A percentile compares a stretch with the other conserved stretches of the same genome.
phyloP scores from a whole-genome alignment of 2,113 vertebrate species.

The Xerus inauris region DNA sequence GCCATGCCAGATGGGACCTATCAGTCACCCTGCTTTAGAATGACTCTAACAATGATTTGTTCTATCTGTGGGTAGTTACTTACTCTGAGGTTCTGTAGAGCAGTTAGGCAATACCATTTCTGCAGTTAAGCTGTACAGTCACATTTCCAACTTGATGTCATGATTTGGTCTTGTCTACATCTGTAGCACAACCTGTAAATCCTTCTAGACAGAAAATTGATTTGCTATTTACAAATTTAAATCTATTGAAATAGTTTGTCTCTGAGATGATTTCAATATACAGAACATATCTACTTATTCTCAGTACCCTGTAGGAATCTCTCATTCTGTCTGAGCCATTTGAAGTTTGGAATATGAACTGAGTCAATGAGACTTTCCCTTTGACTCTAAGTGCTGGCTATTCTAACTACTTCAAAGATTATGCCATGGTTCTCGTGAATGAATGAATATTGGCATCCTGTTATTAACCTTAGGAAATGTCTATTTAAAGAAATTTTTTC shows the following conservation, averaged over 20 bases:
- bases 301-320: not conserved
- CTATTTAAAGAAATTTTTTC: not conserved
- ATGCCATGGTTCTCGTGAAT: not conserved
- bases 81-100: not conserved
- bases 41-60: too few relatives aligned
- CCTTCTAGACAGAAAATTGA: not conserved
- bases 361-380: not conserved
- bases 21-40: not conserved
- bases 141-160: not conserved
- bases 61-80: not conserved
- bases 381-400: not conserved
- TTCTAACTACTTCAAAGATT: not conserved
- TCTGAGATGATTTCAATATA: not conserved
- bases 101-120: too few relatives aligned
- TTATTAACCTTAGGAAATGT: not conserved
- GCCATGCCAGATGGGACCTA: not conserved
- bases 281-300: not conserved
- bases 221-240: conserved; percentile 1
- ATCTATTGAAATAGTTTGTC: not conserved
- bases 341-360: not conserved
- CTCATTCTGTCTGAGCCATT: not conserved
- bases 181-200: not conserved
- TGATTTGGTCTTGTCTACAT: not conserved
- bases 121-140: not conserved
- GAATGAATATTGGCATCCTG: not conserved